phyloP scores from a whole-genome alignment of 2,888 invertebrate genomes.

The Punctoribates punctum region DNA sequence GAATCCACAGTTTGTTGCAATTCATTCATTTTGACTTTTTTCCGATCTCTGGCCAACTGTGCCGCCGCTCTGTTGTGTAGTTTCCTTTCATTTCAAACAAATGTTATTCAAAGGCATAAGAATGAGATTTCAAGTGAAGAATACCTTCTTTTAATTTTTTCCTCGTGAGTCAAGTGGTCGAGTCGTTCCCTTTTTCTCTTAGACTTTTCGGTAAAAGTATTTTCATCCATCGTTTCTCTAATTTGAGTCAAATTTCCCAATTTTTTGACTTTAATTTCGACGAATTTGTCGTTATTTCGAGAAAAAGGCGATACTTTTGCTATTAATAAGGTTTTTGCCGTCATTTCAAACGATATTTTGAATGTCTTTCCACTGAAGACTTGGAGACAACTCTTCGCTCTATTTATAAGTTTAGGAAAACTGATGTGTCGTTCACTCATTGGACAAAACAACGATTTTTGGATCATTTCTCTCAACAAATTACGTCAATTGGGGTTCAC shows the following conservation, averaged over 20 bases:
- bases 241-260: background rate
- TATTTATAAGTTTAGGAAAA: background rate
- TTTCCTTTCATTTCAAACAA: slow-evolving; percentile 58
- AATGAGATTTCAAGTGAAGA: too few species aligned
- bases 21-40: slow-evolving; percentile 87
- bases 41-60: slow-evolving; percentile 91
- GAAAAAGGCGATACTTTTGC: slow-evolving; percentile 12
- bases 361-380: background rate
- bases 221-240: background rate
- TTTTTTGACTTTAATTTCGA: slow-evolving; percentile 13
- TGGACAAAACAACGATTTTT: background rate
- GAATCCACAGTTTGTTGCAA: slow-evolving; percentile 61
- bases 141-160: slow-evolving; percentile 74
- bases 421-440: slow-evolving; percentile 23
- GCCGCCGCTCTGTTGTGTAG: slow-evolving; percentile 94
- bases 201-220: background rate
- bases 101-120: too few species aligned
- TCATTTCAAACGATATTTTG: background rate
- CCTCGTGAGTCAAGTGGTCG: slow-evolving; percentile 78
- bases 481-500: too few species aligned
- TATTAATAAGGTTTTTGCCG: slow-evolving; percentile 21
- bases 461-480: too few species aligned
- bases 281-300: background rate
- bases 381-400: background rate
- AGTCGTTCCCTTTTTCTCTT: slow-evolving; percentile 67